These are phyloP conservation scores for Meandrina meandrites DNA, from an alignment of 92 coral and sea anemone species.

Conservation along the genomic window DNA sequence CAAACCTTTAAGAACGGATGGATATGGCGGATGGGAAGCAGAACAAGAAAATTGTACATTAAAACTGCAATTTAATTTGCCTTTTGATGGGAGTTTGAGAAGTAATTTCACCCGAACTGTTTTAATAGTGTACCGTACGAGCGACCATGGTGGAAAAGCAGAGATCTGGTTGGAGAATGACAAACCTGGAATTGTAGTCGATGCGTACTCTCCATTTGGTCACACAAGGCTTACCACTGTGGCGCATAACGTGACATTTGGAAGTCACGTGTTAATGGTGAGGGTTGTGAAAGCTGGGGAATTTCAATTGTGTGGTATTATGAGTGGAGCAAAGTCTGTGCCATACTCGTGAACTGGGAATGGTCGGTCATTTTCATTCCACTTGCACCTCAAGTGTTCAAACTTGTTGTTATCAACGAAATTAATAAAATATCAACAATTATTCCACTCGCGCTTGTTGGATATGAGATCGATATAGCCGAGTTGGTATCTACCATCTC, in stretches of 20 bases:
- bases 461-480: too few relatives aligned
- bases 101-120: slow-evolving; percentile 20
- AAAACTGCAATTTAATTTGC: slow-evolving; percentile 40
- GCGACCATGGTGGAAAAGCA: slow-evolving; percentile 47
- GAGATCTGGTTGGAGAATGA: slow-evolving; percentile 41
- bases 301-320: slow-evolving; percentile 10
- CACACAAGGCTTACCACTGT: slow-evolving; percentile 1
- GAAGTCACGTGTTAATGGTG: slow-evolving; percentile 13
- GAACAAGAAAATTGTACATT: slow-evolving; percentile 30
- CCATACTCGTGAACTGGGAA: neutral
- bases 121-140: slow-evolving; percentile 43
- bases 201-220: slow-evolving; percentile 13
- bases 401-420: neutral
- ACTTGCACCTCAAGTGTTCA: neutral
- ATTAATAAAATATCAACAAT: too few relatives aligned
- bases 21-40: slow-evolving; percentile 60
- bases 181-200: neutral
- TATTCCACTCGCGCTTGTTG: too few relatives aligned
- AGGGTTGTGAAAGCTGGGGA: neutral
- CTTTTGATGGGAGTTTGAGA: neutral
- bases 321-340: neutral
- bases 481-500: too few relatives aligned
- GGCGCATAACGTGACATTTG: neutral
- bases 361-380: too few relatives aligned
- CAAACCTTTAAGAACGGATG: slow-evolving; percentile 35